Evolutionary conservation across 2,113 vertebrate species (phyloP).

Genomic region (Proteles cristata): DNA sequence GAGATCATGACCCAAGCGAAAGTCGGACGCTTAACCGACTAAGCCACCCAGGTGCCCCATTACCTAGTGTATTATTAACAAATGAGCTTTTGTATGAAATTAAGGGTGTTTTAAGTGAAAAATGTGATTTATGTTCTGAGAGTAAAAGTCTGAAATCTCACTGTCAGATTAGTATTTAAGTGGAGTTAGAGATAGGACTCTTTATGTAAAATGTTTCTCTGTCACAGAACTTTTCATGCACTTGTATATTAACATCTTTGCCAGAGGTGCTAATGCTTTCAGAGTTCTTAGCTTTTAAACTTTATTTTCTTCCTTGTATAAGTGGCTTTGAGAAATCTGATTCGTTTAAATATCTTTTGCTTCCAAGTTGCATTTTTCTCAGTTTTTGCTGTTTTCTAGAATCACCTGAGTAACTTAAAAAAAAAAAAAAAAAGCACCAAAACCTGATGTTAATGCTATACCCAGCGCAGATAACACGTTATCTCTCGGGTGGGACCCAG

Average conservation of each 20-base stretch:
- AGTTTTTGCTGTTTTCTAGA: background rate
- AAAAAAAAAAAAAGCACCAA: background rate
- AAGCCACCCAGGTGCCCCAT: no score
- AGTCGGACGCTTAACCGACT: no score
- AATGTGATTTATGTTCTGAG: background rate
- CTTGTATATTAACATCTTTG: background rate
- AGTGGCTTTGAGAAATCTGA: background rate
- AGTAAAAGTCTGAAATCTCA: background rate
- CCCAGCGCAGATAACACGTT: background rate
- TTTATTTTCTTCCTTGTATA: background rate
- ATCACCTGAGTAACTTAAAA: background rate
- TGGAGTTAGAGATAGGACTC: background rate
- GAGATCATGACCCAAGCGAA: no score
- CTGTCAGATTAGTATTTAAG: background rate
- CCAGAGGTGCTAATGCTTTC: background rate
- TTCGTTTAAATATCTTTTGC: background rate
- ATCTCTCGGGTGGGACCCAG: background rate
- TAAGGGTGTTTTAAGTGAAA: background rate
- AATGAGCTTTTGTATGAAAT: background rate
- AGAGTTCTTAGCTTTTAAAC: background rate
- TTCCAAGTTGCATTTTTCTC: conserved; percentile 19
- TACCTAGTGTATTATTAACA: background rate
- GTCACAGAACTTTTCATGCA: background rate
- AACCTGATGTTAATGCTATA: background rate
- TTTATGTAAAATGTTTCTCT: conserved; percentile 19